Evolutionary conservation across 2,113 vertebrate species (phyloP).

Genomic region (Acrocephalus kingi): DNA sequence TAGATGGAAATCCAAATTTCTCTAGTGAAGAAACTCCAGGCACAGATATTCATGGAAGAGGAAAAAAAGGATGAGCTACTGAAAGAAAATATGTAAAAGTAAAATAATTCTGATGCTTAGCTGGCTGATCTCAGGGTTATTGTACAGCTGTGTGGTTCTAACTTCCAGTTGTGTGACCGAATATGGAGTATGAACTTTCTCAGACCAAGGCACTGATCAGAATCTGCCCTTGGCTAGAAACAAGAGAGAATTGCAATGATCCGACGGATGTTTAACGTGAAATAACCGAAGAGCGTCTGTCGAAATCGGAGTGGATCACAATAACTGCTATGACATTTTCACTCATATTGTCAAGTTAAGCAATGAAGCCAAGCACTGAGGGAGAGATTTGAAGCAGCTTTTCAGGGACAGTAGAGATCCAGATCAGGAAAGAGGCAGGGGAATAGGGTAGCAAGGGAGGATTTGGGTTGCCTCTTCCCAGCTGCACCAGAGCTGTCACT

Average conservation of each 20-base stretch:
- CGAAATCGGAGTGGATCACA: neutral
- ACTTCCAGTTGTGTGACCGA: neutral
- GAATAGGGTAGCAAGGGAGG: neutral
- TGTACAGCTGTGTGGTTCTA: neutral
- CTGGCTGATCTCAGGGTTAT: neutral
- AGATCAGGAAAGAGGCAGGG: neutral
- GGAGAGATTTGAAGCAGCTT: neutral
- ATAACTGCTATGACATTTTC: neutral
- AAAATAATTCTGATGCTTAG: conserved; percentile 24
- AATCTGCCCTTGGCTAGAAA: conserved; percentile 1
- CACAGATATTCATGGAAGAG: neutral
- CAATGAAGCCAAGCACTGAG: neutral
- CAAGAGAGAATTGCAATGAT: neutral
- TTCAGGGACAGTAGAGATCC: neutral
- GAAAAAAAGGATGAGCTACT: neutral
- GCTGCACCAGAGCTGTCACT: neutral
- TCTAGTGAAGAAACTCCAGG: neutral
- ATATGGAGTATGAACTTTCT: neutral
- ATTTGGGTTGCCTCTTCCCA: conserved; percentile 16
- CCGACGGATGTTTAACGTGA: neutral
- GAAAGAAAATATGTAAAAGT: conserved; percentile 22
- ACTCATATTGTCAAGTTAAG: conserved; percentile 28
- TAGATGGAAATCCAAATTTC: conserved; percentile 22
- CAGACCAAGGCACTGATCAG: neutral
- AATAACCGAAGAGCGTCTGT: neutral